Evolutionary conservation across 2,888 invertebrate genomes (phyloP).

Genomic region (Platerodrilus igneus): DNA sequence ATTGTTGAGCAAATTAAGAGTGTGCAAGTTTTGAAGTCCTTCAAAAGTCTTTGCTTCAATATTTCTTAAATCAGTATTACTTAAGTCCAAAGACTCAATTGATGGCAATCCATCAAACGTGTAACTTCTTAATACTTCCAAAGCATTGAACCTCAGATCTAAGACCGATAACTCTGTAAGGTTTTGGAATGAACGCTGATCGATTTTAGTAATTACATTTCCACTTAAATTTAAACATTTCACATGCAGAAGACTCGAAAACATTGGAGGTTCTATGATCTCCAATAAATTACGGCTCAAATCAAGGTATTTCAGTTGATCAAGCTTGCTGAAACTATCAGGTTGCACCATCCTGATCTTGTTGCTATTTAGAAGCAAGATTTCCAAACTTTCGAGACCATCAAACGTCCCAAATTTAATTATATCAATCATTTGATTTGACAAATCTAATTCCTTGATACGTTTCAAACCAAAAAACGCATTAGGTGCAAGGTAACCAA

Average conservation of each 20-base stretch:
- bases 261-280: neutral
- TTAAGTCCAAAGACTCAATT: conserved; percentile 4
- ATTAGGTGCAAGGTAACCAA: conserved; percentile 2
- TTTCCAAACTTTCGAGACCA: conserved; percentile 3
- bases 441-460: conserved; percentile 6
- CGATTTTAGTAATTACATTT: conserved; percentile 8
- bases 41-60: conserved; percentile 9
- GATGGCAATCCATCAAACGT: conserved; percentile 11
- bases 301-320: neutral
- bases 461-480: conserved; percentile 7
- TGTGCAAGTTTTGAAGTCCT: conserved; percentile 2
- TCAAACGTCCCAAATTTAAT: conserved; percentile 2
- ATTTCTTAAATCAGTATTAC: neutral
- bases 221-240: conserved; percentile 2
- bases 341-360: neutral
- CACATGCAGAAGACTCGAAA: neutral
- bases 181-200: neutral
- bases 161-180: neutral
- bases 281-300: conserved; percentile 8
- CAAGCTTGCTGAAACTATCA: neutral
- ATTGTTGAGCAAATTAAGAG: conserved; percentile 8
- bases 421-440: conserved; percentile 4
- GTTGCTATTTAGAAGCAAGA: conserved; percentile 7
- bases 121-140: neutral
- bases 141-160: conserved; percentile 1